Conservation (phyloP, 2,797 vertebrate genomes). For the Tragopan temminckii region DNA sequence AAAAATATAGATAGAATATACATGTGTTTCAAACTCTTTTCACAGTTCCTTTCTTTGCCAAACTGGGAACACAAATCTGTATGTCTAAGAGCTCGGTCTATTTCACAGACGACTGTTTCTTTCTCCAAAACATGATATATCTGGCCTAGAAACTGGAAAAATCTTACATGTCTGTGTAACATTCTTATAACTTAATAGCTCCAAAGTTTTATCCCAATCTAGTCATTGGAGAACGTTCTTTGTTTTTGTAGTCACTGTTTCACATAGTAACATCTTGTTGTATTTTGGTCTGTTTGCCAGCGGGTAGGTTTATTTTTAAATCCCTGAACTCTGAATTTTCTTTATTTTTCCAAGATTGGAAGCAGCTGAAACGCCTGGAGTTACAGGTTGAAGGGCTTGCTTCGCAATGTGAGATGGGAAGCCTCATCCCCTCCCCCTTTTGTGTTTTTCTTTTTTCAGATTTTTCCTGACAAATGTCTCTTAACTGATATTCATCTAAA, state of each 20-base stretch:
- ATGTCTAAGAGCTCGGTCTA: conserved; percentile 25
- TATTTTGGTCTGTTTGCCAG: conserved; percentile 85
- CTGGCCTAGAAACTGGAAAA: conserved; percentile 81
- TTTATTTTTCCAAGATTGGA: conserved; percentile 88
- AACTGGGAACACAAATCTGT: conserved; percentile 11
- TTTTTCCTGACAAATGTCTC: conserved; percentile 92
- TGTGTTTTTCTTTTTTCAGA: conserved; percentile 76
- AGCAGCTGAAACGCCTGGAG: conserved; percentile 88
- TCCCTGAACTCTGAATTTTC: conserved; percentile 84
- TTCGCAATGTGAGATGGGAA: conserved; percentile 85
- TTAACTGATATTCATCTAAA: conserved; percentile 95
- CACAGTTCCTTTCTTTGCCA: conserved; percentile 18
- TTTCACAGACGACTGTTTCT: conserved; percentile 46
- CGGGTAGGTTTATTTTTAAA: conserved; percentile 86
- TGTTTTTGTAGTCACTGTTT: conserved; percentile 84
- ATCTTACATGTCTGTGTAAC: conserved; percentile 77
- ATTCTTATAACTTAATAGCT: conserved; percentile 79
- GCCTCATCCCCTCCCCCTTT: conserved; percentile 74
- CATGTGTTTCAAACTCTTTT: conserved; percentile 36
- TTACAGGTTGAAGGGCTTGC: conserved; percentile 85
- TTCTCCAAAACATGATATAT: conserved; percentile 64
- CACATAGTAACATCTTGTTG: conserved; percentile 89
- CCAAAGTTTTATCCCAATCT: conserved; percentile 77
- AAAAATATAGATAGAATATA: conserved; percentile 23
- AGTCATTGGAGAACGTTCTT: conserved; percentile 82